Base-by-base conservation (phyloP, 2,888 invertebrate genomes). In the Apodemia zela region DNA sequence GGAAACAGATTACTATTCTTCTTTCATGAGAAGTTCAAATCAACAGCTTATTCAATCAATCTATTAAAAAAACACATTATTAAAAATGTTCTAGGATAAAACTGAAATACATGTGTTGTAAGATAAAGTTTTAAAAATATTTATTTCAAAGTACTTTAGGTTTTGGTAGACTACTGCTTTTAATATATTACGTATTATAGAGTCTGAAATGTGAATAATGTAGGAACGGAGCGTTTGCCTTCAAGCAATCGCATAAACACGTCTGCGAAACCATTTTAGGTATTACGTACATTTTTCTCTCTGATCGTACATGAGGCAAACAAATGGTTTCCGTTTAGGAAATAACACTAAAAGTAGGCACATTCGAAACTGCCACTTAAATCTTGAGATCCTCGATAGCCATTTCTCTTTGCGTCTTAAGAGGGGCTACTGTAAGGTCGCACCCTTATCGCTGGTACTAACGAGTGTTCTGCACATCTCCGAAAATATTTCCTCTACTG, bases 301-400 rank as follows among this genome's bases (percentile, higher is more conserved):
- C 73, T 81, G 76, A 87, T 87, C 83, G 85, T 79, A 76, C 82
- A 84, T 79, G 84, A 82, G 81, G 80, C 84, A 85, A 88, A 89
- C 85, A 88, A 90, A 89, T 88, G 84, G 85, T 79, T 88, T 88
- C 87, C 89, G 88, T 85, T 87, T 85, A 87, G 87, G 87, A 87
- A 87, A 89, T 89, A 89, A 89, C 85, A 87, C 87, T 89, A 87
- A 89, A 88, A 89, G 89, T 89, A 89, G 87, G 89, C 89, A 83
- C 87, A 86, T 89, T 89, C 85, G 87, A 86, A 87, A 89, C 84
- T 89, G 87, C 85, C 88, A 85, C 86, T 88, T 89, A 89, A 89
- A 89, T 89, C 89, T 89, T 87, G 82, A 84, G 87, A 84, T 88
- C 82, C 82, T 83, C 88, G 82, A 89, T 89, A 80, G 89, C 86